Base-by-base conservation (phyloP, 2,113 vertebrate genomes). In the Hypomesus transpacificus region DNA sequence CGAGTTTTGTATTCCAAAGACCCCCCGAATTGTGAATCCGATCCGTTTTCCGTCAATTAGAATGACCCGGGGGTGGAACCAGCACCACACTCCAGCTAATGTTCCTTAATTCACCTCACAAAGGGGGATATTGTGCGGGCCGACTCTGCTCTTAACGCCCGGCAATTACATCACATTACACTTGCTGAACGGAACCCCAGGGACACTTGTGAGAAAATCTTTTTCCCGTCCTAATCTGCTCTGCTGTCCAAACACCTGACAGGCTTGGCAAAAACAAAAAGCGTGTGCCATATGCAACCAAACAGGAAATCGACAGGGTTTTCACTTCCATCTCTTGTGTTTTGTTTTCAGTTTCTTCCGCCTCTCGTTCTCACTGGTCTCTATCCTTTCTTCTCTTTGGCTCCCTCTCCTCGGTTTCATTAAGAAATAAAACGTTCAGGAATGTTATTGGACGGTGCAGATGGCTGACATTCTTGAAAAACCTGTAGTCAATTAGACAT, bases 81-180 rank as follows among this genome's bases (percentile, higher is more conserved):
- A 14, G 17, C 61, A 9, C 63, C 18, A 21, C 16, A 26, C 77
- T 66, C 74, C 61, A 62, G 78, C 71, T 84, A 71, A 84, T 85
- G 82, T 78, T 82, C 79, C 86, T 87, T 83, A 83, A 87, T 90
- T 88, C 81, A 81, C 75, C 76, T 82, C 71, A 86, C 79, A 88
- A 84, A 87, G 82, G 70, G 74, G 78, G 80, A 75, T 78, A 79
- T 76, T 82, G 86, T 84, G 75, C 71, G 59, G 82, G 80, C 63
- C 65, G 62, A 50, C 59, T 59, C 74, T 72, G 74, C 84, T 78
- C 81, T 87, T 91, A 90, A 90, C 83, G 78, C 66, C 75, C 82
- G 39, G 76, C 72, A 84, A 89, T 91, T 90, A 89, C 89, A 90
- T 90, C 87, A 86, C 82, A 83, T 87, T 86, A 89, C 88, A 89